phyloP scores from a whole-genome alignment of 2,888 invertebrate genomes.

The Metellina segmentata region DNA sequence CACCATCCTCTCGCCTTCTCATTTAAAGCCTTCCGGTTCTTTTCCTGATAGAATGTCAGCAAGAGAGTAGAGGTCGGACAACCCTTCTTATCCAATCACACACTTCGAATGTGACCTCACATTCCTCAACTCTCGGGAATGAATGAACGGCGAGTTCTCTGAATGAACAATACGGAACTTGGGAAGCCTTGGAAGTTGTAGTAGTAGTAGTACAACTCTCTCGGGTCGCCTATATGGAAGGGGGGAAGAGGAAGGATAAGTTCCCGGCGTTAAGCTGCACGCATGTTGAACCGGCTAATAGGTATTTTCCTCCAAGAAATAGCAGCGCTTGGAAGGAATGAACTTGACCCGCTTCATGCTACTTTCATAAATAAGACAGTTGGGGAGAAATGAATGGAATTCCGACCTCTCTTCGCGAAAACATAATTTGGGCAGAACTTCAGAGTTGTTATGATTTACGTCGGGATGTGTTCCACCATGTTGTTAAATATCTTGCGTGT shows the following conservation, averaged over 20 bases:
- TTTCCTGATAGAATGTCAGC: conserved; percentile 38
- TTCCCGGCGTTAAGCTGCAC: background rate
- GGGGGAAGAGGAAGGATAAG: background rate
- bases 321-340: background rate
- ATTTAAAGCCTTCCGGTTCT: conserved; percentile 48
- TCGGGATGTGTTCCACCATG: background rate
- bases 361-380: background rate
- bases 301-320: background rate
- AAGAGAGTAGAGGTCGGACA: conserved; percentile 29
- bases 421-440: background rate
- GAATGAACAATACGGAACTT: conserved; percentile 29
- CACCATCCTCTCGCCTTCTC: conserved; percentile 6
- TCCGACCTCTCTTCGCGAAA: background rate
- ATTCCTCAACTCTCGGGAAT: conserved; percentile 43
- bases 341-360: background rate
- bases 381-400: background rate
- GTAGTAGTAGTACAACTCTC: too few relatives aligned
- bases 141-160: conserved; percentile 25
- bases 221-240: background rate
- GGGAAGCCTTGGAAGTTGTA: background rate
- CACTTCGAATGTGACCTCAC: conserved; percentile 52
- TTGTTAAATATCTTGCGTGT: background rate
- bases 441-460: background rate
- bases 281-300: background rate
- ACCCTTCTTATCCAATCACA: conserved; percentile 58